These are phyloP conservation scores for Hippocampus comes DNA, from an alignment of 2,113 vertebrate genomes.

Conservation along the genomic window DNA sequence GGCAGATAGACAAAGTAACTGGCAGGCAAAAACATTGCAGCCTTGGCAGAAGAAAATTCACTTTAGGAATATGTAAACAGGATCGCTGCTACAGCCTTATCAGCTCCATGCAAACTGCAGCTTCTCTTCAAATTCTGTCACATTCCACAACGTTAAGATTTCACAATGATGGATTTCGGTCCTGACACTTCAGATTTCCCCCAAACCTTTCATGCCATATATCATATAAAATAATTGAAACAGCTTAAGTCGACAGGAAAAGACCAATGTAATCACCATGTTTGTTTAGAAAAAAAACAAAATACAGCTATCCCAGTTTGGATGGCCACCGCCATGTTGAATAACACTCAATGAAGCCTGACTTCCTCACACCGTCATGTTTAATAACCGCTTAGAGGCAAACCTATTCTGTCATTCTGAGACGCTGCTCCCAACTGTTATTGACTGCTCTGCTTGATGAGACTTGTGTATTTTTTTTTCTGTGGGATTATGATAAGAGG, in stretches of 20 bases:
- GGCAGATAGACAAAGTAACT: constrained; percentile 45
- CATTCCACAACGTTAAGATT: constrained; percentile 16
- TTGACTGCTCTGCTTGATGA: constrained; percentile 58
- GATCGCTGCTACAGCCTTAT: constrained; percentile 46
- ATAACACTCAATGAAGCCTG: constrained; percentile 38
- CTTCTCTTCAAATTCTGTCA: constrained; percentile 10
- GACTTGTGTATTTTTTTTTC: constrained; percentile 61
- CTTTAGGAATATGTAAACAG: constrained; percentile 42
- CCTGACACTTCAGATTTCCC: neutral
- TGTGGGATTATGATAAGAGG: constrained; percentile 65
- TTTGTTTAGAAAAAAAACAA: constrained; percentile 25
- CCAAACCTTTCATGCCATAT: constrained; percentile 2
- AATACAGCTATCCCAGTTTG: constrained; percentile 46
- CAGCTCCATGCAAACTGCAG: constrained; percentile 41
- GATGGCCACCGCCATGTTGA: constrained; percentile 30
- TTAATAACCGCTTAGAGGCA: constrained; percentile 45
- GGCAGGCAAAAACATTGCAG: constrained; percentile 44
- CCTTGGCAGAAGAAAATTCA: constrained; percentile 45
- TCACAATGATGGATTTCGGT: neutral
- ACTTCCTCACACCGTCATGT: constrained; percentile 38
- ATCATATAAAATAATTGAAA: constrained; percentile 12
- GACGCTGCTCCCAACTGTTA: constrained; percentile 33
- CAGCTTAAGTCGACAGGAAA: neutral
- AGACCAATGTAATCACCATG: constrained; percentile 17
- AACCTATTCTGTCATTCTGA: constrained; percentile 29